Evolutionary conservation across 2,797 vertebrate genomes (phyloP).

Genomic region (Sciurus carolinensis): DNA sequence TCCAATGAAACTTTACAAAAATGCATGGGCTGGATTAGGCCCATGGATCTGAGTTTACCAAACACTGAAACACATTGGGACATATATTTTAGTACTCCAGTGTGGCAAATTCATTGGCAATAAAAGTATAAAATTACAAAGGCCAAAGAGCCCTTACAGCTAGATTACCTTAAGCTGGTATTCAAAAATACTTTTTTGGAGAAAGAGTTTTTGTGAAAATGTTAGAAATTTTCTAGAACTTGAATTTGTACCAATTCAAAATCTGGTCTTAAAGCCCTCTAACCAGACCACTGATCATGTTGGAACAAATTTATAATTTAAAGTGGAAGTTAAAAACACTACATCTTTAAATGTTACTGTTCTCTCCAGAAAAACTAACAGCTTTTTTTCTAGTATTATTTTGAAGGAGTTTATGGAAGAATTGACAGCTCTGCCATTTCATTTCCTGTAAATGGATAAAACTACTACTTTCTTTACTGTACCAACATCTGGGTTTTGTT

Average conservation of each 20-base stretch:
- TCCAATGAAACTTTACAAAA: conserved; percentile 60
- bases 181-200: neutral
- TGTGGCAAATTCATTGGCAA: neutral
- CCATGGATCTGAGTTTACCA: neutral
- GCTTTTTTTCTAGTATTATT: neutral
- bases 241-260: conserved; percentile 42
- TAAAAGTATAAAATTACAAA: neutral
- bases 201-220: conserved; percentile 36
- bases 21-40: neutral
- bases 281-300: neutral
- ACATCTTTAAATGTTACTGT: conserved; percentile 24
- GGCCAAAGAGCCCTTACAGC: neutral
- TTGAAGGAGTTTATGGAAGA: neutral
- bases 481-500: neutral
- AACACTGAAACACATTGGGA: neutral
- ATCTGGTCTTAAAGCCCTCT: conserved; percentile 20
- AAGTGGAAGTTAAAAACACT: conserved; percentile 16
- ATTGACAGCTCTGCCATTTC: conserved; percentile 4
- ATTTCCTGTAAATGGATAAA: conserved; percentile 40
- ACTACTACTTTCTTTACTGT: neutral
- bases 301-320: neutral
- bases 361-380: conserved; percentile 18
- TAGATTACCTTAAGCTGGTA: conserved; percentile 18
- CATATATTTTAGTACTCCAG: neutral
- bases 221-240: conserved; percentile 11